phyloP scores from a whole-genome alignment of 2,888 invertebrate genomes.

The Ischnura elegans region DNA sequence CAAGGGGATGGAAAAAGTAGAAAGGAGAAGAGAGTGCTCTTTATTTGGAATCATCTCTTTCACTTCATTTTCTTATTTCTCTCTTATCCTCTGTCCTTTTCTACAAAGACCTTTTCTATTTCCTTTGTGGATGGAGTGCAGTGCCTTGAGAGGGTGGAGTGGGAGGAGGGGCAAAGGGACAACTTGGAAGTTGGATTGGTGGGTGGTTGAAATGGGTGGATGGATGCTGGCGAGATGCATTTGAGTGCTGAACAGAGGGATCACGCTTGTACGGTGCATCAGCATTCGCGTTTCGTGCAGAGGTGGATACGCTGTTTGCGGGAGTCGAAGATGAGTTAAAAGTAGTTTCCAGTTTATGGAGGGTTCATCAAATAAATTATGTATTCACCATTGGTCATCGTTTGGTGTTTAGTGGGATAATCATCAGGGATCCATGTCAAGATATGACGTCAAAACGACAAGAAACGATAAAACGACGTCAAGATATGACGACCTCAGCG shows the following conservation, averaged over 20 bases:
- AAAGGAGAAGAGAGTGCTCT: neutral
- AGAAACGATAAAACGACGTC: no score
- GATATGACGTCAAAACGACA: no score
- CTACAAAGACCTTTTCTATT: neutral
- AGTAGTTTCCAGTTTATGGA: no score
- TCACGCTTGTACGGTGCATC: neutral
- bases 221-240: neutral
- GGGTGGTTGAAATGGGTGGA: neutral
- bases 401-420: no score
- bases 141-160: neutral
- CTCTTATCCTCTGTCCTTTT: no score
- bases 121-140: neutral
- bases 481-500: no score
- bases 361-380: no score
- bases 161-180: neutral
- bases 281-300: neutral
- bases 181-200: neutral
- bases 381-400: no score
- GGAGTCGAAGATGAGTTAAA: neutral
- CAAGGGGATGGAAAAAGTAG: neutral
- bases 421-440: no score
- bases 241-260: conserved; percentile 6
- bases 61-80: neutral
- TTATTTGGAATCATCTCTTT: neutral
- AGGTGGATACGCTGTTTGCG: neutral